Evolutionary conservation across 2,888 invertebrate genomes (phyloP).

Genomic region (Cataglyphis altisquamis): DNA sequence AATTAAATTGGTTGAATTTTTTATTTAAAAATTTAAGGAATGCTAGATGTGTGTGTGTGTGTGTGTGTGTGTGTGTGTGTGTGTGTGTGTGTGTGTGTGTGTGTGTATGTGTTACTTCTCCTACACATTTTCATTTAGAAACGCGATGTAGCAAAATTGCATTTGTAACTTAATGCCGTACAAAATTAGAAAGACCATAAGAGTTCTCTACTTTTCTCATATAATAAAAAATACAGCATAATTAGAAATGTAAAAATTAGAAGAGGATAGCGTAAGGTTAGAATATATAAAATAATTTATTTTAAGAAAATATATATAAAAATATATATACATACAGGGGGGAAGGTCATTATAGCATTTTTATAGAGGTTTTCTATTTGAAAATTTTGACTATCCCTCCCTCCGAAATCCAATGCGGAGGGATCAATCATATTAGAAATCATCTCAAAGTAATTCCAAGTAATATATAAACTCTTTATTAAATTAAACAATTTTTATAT

Average conservation of each 20-base stretch:
- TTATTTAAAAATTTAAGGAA: conserved; percentile 34
- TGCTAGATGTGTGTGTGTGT: not conserved
- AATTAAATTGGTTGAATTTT: conserved; percentile 30
- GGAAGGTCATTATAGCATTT: too few relatives aligned
- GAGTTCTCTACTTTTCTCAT: conserved; percentile 13
- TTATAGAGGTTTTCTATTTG: too few relatives aligned
- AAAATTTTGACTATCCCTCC: too few relatives aligned
- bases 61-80: not conserved
- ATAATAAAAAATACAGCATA: conserved; percentile 11
- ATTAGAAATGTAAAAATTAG: conserved; percentile 31
- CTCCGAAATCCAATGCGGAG: too few relatives aligned
- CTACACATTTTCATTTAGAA: conserved; percentile 4
- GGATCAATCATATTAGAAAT: too few relatives aligned
- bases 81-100: too few relatives aligned
- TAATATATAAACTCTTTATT: conserved; percentile 7
- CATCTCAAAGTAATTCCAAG: too few relatives aligned
- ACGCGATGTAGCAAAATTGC: conserved; percentile 21
- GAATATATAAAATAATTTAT: not conserved
- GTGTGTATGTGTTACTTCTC: not conserved
- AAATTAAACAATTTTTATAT: conserved; percentile 21
- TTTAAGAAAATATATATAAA: conserved; percentile 12
- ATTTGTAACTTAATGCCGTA: conserved; percentile 9
- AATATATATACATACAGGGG: not conserved
- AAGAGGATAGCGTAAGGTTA: not conserved
- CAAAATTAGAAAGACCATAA: conserved; percentile 23